phyloP scores from a whole-genome alignment of 2,888 invertebrate genomes.

The Galerucella pusilla region DNA sequence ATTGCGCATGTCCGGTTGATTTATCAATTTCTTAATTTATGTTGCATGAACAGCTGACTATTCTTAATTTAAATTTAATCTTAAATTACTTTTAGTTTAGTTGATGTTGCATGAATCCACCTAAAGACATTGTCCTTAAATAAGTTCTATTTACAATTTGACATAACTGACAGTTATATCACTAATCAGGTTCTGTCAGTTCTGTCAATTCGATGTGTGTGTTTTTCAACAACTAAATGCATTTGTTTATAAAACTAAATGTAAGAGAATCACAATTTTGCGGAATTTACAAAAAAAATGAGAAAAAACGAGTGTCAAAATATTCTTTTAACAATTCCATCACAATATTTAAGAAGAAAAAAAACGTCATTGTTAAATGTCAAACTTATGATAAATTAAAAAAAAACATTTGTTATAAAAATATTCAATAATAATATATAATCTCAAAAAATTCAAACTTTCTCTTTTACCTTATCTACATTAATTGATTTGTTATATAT shows the following conservation, averaged over 20 bases:
- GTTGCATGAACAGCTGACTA: no score
- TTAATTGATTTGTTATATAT: background rate
- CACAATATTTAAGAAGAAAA: background rate
- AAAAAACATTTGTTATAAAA: conserved; percentile 3
- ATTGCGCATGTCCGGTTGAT: no score
- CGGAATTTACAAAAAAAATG: background rate
- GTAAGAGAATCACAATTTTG: background rate
- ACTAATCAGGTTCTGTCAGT: background rate
- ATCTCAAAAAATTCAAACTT: conserved; percentile 5
- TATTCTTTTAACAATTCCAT: background rate
- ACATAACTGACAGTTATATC: background rate
- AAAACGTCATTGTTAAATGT: conserved; percentile 8
- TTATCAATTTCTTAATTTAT: no score
- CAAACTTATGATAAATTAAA: conserved; percentile 1
- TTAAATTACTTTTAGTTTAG: no score
- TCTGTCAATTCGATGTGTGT: background rate
- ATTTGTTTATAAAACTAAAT: background rate
- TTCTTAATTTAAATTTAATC: no score
- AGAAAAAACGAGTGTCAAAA: background rate
- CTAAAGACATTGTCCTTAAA: background rate
- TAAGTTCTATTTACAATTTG: background rate
- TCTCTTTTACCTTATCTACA: background rate
- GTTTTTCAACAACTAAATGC: background rate
- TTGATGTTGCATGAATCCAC: no score
- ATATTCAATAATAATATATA: background rate